A percentile compares a stretch with the other conserved stretches of the same genome.
phyloP scores from a whole-genome alignment of 2,113 vertebrate genomes.

The Pygoscelis adeliae region DNA sequence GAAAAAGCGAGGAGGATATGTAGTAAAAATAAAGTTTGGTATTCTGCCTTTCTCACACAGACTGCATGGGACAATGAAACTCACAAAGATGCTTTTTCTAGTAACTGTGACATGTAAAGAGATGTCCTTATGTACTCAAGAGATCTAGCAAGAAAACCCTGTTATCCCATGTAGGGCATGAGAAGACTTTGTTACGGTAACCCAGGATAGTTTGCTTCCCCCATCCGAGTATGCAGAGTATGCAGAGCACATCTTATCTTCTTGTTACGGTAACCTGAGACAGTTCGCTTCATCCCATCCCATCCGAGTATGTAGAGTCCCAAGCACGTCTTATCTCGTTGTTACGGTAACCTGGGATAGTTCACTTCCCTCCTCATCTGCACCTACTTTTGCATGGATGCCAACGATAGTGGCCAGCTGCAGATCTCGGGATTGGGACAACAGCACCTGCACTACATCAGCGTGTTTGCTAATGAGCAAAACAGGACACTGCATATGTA shows the following conservation, averaged over 20 bases:
- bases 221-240: background rate
- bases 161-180: background rate
- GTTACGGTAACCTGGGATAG: background rate
- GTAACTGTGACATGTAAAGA: background rate
- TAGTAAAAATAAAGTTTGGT: background rate
- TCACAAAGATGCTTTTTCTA: background rate
- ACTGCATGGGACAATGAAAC: background rate
- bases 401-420: rapidly evolving
- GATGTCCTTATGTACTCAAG: background rate
- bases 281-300: background rate
- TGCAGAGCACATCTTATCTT: background rate
- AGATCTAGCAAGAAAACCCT: background rate
- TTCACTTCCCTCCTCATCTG: background rate
- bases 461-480: background rate
- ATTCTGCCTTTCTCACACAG: background rate
- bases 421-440: background rate
- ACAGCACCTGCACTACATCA: background rate
- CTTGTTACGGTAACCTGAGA: background rate
- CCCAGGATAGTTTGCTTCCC: background rate
- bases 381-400: rapidly evolving
- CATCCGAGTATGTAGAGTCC: background rate
- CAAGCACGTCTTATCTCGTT: background rate
- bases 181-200: background rate
- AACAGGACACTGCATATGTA: background rate
- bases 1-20: background rate